Conservation (phyloP, 2,888 invertebrate genomes). For the Hymenopus coronatus region DNA sequence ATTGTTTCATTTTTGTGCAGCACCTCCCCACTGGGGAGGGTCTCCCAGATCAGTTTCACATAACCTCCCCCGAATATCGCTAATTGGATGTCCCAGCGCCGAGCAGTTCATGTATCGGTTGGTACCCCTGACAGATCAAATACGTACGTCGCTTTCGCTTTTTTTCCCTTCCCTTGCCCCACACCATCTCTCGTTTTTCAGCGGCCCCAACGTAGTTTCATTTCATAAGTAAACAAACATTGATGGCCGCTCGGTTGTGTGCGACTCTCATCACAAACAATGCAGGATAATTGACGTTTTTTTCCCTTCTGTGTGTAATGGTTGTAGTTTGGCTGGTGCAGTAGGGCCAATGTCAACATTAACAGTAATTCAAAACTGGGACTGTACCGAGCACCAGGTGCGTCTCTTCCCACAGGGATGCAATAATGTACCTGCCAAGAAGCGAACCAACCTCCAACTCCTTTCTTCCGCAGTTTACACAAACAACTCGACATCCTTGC, state of each 20-base stretch:
- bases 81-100: not conserved
- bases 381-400: not conserved
- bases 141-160: not conserved
- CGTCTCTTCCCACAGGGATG: not conserved
- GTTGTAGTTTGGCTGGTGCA: not conserved
- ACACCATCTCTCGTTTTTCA: not conserved
- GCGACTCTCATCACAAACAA: conserved; percentile 11
- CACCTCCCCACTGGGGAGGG: not conserved
- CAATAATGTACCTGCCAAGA: too few species aligned
- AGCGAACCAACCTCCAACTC: too few species aligned
- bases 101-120: not conserved
- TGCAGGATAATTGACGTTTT: conserved; percentile 19
- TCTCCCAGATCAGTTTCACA: not conserved
- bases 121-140: conserved; percentile 6
- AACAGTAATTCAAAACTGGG: conserved; percentile 18
- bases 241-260: conserved; percentile 8
- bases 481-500: too few species aligned
- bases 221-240: conserved; percentile 21
- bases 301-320: not conserved
- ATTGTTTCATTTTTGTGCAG: conserved; percentile 8
- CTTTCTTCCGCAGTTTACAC: too few species aligned
- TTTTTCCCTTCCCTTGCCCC: not conserved
- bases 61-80: not conserved
- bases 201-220: conserved; percentile 8
- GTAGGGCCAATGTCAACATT: conserved; percentile 11